Percentiles rank a stretch among this genome's conserved stretches.
These are phyloP conservation scores for Procavia capensis DNA, from an alignment of 2,113 vertebrate species.

Conservation along the genomic window DNA sequence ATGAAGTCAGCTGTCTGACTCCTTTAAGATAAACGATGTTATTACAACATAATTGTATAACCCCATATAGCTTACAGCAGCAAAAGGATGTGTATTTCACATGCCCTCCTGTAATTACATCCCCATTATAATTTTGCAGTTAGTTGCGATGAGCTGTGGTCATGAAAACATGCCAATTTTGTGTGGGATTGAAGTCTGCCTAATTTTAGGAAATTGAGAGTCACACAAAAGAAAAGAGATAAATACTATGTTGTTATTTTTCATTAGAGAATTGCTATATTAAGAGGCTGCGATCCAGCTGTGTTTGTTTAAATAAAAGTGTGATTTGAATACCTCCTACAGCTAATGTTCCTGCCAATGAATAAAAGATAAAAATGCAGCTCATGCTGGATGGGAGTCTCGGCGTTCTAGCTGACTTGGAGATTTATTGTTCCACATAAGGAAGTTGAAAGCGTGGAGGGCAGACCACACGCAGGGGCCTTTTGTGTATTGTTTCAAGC, in stretches of 20 bases:
- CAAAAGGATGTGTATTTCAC: constrained; percentile 89
- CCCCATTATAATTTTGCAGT: constrained; percentile 92
- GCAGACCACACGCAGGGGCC: constrained; percentile 90
- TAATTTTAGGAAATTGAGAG: constrained; percentile 93
- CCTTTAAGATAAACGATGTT: constrained; percentile 89
- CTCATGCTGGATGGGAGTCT: constrained; percentile 86
- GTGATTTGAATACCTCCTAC: constrained; percentile 93
- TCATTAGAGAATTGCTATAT: constrained; percentile 93
- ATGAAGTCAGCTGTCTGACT: constrained; percentile 88
- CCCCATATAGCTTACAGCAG: constrained; percentile 87
- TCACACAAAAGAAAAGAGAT: constrained; percentile 92
- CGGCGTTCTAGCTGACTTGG: constrained; percentile 88
- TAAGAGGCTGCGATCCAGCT: constrained; percentile 92
- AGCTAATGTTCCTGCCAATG: constrained; percentile 91
- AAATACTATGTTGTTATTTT: constrained; percentile 92
- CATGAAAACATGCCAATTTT: constrained; percentile 92
- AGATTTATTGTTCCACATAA: constrained; percentile 92
- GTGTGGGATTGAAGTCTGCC: constrained; percentile 90
- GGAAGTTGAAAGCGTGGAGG: constrained; percentile 88
- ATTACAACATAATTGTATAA: constrained; percentile 89
- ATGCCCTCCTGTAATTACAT: constrained; percentile 89
- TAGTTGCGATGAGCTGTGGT: constrained; percentile 91
- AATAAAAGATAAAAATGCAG: constrained; percentile 90
- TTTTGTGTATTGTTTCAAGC: constrained; percentile 91
- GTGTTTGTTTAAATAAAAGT: constrained; percentile 95